These are phyloP conservation scores for Ascidia mentula DNA, from an alignment of 23 tunicate genomes.

Conservation along the genomic window DNA sequence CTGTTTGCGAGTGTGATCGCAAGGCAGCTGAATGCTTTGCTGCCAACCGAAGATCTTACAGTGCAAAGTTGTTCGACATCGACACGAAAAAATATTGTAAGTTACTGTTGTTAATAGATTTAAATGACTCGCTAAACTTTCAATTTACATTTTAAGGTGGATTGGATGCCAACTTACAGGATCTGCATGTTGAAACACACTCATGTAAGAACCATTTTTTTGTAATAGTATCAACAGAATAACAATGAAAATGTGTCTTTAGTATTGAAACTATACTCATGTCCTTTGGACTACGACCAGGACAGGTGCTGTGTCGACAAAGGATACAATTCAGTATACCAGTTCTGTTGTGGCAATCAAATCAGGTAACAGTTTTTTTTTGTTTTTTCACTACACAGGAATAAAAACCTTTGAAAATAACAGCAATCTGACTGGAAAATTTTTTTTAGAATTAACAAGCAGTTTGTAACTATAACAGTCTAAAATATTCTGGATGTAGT, in stretches of 20 bases:
- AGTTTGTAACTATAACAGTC: not conserved
- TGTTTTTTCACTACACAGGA: not conserved
- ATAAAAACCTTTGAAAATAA: not conserved
- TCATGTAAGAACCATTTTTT: conserved; percentile 38
- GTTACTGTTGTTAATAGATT: conserved; percentile 5
- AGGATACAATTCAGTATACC: conserved; percentile 77
- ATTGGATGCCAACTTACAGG: conserved; percentile 50
- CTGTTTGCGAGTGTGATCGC: conserved; percentile 81
- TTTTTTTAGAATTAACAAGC: not conserved
- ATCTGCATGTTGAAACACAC: conserved; percentile 33
- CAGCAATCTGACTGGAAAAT: not conserved
- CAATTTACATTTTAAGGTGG: conserved; percentile 27
- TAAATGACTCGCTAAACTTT: not conserved
- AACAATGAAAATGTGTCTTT: too few relatives aligned
- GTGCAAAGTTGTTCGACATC: conserved; percentile 35
- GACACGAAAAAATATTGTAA: conserved; percentile 70
- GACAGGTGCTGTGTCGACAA: conserved; percentile 66
- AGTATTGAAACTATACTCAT: conserved; percentile 58
- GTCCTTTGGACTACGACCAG: conserved; percentile 53
- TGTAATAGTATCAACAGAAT: too few relatives aligned
- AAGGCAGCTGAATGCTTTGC: conserved; percentile 84
- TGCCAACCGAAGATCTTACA: conserved; percentile 48
- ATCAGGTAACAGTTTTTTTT: conserved; percentile 32
- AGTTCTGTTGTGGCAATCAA: conserved; percentile 57
- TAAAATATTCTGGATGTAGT: too few relatives aligned